Percentiles rank a stretch among this genome's conserved stretches.
Evolutionary conservation across 2,113 vertebrate species (phyloP).

Genomic region (Microcebus murinus): DNA sequence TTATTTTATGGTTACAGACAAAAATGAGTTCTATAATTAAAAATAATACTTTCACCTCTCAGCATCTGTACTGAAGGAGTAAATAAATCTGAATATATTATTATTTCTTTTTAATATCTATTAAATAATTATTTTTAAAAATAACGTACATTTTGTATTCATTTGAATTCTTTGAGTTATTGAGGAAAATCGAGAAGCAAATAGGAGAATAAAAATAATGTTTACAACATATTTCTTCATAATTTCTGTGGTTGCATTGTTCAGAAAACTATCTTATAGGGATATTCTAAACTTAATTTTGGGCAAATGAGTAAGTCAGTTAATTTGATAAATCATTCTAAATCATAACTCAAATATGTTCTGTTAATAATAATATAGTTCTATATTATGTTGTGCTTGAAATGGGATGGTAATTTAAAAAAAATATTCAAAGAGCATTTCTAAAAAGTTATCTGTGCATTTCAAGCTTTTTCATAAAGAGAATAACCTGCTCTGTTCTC

Average conservation of each 20-base stretch:
- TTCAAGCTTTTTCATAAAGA: not conserved
- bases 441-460: not conserved
- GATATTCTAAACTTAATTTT: not conserved
- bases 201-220: not conserved
- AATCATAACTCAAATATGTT: not conserved
- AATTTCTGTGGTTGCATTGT: not conserved
- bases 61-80: not conserved
- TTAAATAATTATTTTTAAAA: not conserved
- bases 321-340: not conserved
- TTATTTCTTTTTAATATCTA: not conserved
- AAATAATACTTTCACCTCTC: not conserved
- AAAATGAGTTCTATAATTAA: not conserved
- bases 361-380: not conserved
- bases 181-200: not conserved
- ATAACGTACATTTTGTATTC: not conserved
- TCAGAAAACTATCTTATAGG: not conserved
- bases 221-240: not conserved
- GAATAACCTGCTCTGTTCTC: not conserved
- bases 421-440: slow-evolving; percentile 17
- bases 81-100: not conserved
- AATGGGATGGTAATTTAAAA: not conserved
- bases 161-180: not conserved
- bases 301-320: not conserved
- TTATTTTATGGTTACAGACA: not conserved
- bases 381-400: not conserved